Evolutionary conservation across 92 coral and sea anemone species (phyloP).

Genomic region (Isaurus tuberculatus): DNA sequence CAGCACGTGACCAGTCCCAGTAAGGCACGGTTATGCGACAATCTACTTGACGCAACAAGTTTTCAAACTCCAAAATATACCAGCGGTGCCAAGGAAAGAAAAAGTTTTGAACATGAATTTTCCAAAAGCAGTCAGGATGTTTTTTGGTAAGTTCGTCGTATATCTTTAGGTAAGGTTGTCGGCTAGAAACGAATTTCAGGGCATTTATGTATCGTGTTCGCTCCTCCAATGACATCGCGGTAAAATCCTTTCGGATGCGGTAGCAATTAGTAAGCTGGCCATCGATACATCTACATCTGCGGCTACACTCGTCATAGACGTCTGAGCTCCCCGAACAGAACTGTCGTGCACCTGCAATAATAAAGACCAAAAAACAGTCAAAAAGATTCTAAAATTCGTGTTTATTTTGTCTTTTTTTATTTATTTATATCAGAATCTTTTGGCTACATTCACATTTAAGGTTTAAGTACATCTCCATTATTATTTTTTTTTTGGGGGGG

Average conservation of each 20-base stretch:
- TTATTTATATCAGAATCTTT: no score
- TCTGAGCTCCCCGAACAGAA: constrained; percentile 3
- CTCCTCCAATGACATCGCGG: constrained; percentile 51
- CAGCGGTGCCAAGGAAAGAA: constrained; percentile 46
- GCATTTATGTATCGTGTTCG: constrained; percentile 49
- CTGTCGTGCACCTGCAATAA: background rate
- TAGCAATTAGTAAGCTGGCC: constrained; percentile 51
- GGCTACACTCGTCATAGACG: constrained; percentile 75
- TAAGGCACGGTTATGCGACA: constrained; percentile 57
- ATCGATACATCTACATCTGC: constrained; percentile 68
- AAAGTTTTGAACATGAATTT: background rate
- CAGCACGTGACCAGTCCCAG: constrained; percentile 61
- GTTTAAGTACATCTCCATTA: no score
- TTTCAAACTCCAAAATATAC: constrained; percentile 59
- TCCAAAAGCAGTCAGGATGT: constrained; percentile 7
- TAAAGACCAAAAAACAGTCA: background rate
- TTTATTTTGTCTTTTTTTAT: no score
- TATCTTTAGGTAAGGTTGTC: background rate
- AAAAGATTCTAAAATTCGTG: no score
- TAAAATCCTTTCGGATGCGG: constrained; percentile 56
- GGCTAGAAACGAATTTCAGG: constrained; percentile 44
- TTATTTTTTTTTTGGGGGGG: no score
- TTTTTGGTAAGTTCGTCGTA: constrained; percentile 22
- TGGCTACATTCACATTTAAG: no score
- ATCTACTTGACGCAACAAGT: constrained; percentile 49